These are phyloP conservation scores for Chrysopa pallens DNA, from an alignment of 1,140 invertebrate genomes.

Conservation along the genomic window DNA sequence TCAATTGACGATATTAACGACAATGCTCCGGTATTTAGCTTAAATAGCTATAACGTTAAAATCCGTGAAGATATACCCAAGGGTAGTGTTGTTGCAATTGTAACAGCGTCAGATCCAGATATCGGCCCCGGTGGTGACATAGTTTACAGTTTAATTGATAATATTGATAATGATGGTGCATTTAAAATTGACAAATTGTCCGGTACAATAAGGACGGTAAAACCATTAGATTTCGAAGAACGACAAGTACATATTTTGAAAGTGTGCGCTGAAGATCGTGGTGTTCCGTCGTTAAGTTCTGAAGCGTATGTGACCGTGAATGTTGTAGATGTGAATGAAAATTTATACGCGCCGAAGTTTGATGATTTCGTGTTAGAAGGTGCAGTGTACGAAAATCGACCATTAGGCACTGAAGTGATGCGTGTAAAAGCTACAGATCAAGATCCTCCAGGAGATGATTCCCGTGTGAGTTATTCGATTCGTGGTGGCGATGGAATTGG, in stretches of 20 bases:
- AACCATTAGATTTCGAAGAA: constrained; percentile 69
- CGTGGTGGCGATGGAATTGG: constrained; percentile 78
- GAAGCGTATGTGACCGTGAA: constrained; percentile 67
- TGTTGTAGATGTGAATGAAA: constrained; percentile 87
- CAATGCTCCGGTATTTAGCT: constrained; percentile 65
- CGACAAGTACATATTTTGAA: constrained; percentile 75
- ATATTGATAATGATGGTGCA: constrained; percentile 35
- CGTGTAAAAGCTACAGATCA: constrained; percentile 59
- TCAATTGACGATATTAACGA: constrained; percentile 83
- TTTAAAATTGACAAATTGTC: constrained; percentile 61
- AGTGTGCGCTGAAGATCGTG: constrained; percentile 64
- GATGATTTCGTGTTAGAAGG: constrained; percentile 57
- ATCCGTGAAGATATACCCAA: constrained; percentile 80
- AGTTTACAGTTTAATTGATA: constrained; percentile 53
- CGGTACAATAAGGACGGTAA: constrained; percentile 62
- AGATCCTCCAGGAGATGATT: constrained; percentile 59
- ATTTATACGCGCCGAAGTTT: constrained; percentile 68
- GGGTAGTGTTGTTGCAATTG: constrained; percentile 66
- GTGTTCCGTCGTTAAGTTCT: constrained; percentile 49
- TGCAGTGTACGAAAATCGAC: constrained; percentile 55
- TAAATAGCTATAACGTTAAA: constrained; percentile 54
- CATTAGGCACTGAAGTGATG: constrained; percentile 52
- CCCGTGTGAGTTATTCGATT: constrained; percentile 70
- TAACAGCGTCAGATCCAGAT: constrained; percentile 78
- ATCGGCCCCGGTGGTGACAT: constrained; percentile 59